These are phyloP conservation scores for Sebastes aleutianus DNA, from an alignment of 2,797 vertebrate species.

Conservation along the genomic window DNA sequence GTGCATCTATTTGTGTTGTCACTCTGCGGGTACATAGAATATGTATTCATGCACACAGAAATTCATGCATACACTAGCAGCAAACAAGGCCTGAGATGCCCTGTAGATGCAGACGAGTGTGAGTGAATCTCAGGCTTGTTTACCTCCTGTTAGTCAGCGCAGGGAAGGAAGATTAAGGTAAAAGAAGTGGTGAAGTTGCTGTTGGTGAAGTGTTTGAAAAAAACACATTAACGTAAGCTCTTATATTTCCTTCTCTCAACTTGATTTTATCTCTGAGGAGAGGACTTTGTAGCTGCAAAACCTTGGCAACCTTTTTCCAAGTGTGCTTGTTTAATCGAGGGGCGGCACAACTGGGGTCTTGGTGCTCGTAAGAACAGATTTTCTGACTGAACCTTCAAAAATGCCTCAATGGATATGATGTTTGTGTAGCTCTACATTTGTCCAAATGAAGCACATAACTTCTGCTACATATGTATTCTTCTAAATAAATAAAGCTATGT, in stretches of 20 bases:
- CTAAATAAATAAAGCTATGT: not conserved
- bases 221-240: constrained; percentile 87
- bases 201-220: constrained; percentile 85
- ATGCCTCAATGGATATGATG: constrained; percentile 52
- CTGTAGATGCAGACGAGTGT: constrained; percentile 1
- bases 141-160: constrained; percentile 14
- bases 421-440: constrained; percentile 52
- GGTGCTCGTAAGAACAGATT: constrained; percentile 90
- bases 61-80: constrained; percentile 1
- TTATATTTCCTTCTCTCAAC: constrained; percentile 91
- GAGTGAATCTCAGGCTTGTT: constrained; percentile 35
- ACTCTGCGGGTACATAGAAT: constrained; percentile 8
- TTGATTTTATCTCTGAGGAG: constrained; percentile 90
- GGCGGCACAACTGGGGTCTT: constrained; percentile 85
- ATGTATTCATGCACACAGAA: constrained; percentile 12
- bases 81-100: constrained; percentile 5
- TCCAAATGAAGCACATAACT: constrained; percentile 50
- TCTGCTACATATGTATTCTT: not conserved
- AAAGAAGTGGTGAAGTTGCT: constrained; percentile 87
- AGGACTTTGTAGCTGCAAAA: constrained; percentile 79
- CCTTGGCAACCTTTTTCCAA: constrained; percentile 8
- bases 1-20: constrained; percentile 37
- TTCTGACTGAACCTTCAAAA: constrained; percentile 93
- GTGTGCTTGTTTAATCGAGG: constrained; percentile 65
- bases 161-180: constrained; percentile 82